Percentiles rank a stretch among this genome's conserved stretches.
phyloP scores from a whole-genome alignment of 2,888 invertebrate genomes.

The Protophormia terraenovae region DNA sequence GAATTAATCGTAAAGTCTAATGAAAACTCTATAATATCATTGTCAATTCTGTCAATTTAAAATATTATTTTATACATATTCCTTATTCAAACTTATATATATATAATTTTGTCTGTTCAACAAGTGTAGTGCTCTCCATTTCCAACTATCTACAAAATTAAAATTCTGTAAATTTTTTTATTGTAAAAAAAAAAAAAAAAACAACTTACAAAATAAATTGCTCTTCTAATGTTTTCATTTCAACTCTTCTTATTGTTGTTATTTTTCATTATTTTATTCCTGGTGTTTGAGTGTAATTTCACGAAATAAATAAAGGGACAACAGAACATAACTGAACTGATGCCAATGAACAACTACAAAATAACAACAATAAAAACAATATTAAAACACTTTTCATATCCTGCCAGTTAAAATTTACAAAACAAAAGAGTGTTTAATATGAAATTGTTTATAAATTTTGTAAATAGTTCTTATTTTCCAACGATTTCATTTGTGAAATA shows the following conservation, averaged over 20 bases:
- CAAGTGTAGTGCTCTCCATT: neutral
- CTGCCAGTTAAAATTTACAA: constrained; percentile 19
- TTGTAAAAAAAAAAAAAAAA: neutral
- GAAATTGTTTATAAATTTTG: constrained; percentile 45
- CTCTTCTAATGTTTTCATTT: constrained; percentile 15
- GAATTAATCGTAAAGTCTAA: no score
- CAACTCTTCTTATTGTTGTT: neutral
- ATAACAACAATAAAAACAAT: constrained; percentile 5
- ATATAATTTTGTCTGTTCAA: no score
- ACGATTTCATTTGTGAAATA: constrained; percentile 18
- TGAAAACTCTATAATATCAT: no score
- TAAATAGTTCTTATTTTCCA: neutral
- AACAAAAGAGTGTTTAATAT: constrained; percentile 37
- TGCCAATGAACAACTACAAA: neutral
- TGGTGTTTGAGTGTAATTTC: neutral
- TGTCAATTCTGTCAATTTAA: no score
- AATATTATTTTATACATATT: no score
- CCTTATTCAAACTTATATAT: no score
- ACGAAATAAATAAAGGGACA: neutral
- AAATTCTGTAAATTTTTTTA: neutral
- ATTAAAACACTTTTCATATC: constrained; percentile 28
- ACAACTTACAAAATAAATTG: constrained; percentile 32
- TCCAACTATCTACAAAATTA: neutral
- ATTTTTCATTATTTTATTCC: neutral
- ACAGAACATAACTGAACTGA: neutral